Base-by-base conservation (phyloP, 2,888 invertebrate species). In the Liodrosophila aerea region DNA sequence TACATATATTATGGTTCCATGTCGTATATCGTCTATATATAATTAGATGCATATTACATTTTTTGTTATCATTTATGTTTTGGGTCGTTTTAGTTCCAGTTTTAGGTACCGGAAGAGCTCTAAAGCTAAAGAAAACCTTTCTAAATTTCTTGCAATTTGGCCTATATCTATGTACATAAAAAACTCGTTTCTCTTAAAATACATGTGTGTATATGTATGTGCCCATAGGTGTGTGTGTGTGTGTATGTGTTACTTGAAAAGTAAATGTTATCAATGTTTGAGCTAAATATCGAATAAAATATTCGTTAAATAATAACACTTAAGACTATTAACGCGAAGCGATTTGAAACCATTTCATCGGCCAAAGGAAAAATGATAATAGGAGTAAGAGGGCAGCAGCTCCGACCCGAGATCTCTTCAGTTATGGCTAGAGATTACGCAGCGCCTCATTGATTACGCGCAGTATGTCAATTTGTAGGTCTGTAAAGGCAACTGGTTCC, bases 391-490 rank as follows among this genome's bases (percentile, higher is more conserved):
- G 8, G 18, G 40, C 18, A 11, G 39, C 22, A 22, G 37, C 11
- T 29, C n/a, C 40, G 11, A 40, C 27, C 29, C 16, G 47, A 49
- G 47, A 41, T 34, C 34, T 31, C 18, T 11, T 11, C 31, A 18
- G 8, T 40, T 49, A 43, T 36, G 46, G 31, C 72, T 73, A 86
- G 59, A 85, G 83, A 67, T 88, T 81, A 4, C 87, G 80, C 61
- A 89, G 64, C 36, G 88, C 85, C 7, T 76, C 86, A 43, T 86
- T 89, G 29, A 89, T 89, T 18, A 87, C 88, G 43, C 84, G 82
- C 47, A 89, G 59, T 59, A 89, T 88, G 49, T 88, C 85, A 45
- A 89, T 89, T 73, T 89, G 89, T 15, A 89, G 69, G 52, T 89
- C 89, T 2, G 89, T 89, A 51, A 89, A 87, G 34, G 83, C 88